Evolutionary conservation across 2,797 vertebrate genomes (phyloP), one percentile per base, ranked within the genome.

Genomic region (Cyclura pinguis): DNA sequence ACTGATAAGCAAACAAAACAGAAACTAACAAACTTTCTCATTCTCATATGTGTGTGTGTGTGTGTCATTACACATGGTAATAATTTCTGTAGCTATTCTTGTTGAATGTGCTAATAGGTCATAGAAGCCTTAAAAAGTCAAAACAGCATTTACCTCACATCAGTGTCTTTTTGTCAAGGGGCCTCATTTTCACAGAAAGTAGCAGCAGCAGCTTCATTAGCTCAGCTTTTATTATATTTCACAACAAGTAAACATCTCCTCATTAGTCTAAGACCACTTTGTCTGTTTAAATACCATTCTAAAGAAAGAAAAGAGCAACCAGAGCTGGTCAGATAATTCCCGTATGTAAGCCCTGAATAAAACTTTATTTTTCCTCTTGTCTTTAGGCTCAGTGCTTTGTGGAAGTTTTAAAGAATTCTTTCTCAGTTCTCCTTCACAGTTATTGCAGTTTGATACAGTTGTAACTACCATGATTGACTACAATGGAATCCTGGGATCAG

Each of bases 181-280:
- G 35, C 50, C 32, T 22, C 0, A 22, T 5, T 62, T 74, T 87
- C 89, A 90, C 88, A 1, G 89, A 62, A 90, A 93, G 73, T 2
- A 93, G 1, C 4, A 89, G 10, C 32, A 89, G 9, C 27, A 88
- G 12, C 89, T 93, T 95, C 24, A 84, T 80, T 93, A 89, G 87
- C 80, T 73, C 14, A 57, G 1, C 0, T 35, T 84, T 88, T 3
- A 6, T 0, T 69, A 67, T 92, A 77, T 92, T 1, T 87, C 29
- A 88, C 88, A 88, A 62, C 83, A 47, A 94, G 85, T 2, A 80
- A 85, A 73, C 50, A 80, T 88, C 27, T 85, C 82, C 55, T 62
- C 59, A 85, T 85, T 91, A 91, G 74, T 84, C 14, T 69, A 90
- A 87, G 0, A 80, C 89, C 55, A 1, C 3, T 90, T 7, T 92